Base-by-base conservation (phyloP, 92 coral and sea anemone species). In the Palythoa heliodiscus region DNA sequence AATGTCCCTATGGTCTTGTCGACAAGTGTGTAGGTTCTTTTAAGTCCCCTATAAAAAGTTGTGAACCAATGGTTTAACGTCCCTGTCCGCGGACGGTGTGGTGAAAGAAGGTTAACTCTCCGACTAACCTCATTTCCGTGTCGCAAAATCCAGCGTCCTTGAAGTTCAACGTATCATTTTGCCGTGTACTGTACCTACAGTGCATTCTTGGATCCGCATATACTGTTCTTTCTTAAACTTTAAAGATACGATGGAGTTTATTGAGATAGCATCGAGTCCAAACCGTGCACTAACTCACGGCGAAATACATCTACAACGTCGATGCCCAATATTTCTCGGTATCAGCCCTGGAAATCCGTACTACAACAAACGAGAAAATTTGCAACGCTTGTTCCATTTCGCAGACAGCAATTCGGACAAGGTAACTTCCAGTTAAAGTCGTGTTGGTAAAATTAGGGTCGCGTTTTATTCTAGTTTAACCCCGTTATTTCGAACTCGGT, bases 341-440 rank as follows among this genome's bases (percentile, higher is more conserved):
- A 29, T 29, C 35, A 29, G 35, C 35, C 35, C 35, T 29, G 95
- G 94, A 7, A 94, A 94, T 83, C 95, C 98, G 11, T 86, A 87
- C 35, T 94, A 88, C 87, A 90, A 88, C 88, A 89, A 86, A 53
- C 68, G 47, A 11, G 95, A 90, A 17, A 87, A 85, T 38, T 91
- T 94, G 69, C 71, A 78, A 70, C 82, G 87, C 22, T 72, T 94
- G 71, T 87, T 92, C 35, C 50, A 82, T 22, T 87, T 90, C 37
- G 92, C 90, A 0, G 78, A 87, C 4, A 40, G 39, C n/a, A 92
- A 85, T 58, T 71, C 95, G 12, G 90, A 94, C 16, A 85, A 92
- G 90, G 94, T 90, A 75, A 70, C 71, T 22, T 20, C 9, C 4
- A 8, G 12, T 8, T 61, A 29, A 29, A 29, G 35, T 29, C 35